phyloP scores from a whole-genome alignment of 2,797 vertebrate species.

The Glyptemys insculpta region DNA sequence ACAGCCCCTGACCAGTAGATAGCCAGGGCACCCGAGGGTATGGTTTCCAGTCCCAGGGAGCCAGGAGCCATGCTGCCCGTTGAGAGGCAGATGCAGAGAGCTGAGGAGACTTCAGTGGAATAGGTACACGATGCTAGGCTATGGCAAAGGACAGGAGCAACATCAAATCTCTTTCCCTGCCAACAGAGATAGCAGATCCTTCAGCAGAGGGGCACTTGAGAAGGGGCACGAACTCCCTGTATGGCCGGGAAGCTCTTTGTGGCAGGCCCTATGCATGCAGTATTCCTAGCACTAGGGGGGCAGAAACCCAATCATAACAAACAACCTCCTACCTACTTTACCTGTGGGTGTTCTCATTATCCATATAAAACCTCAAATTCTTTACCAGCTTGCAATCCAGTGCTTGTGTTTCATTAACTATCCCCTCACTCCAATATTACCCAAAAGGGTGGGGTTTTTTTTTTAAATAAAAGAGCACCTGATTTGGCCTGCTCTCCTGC shows the following conservation, averaged over 20 bases:
- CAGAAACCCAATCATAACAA: not conserved
- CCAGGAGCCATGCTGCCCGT: fast-evolving
- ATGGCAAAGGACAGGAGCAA: not conserved
- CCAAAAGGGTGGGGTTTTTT: not conserved
- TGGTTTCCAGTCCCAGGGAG: too few species aligned
- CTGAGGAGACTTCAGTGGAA: not conserved
- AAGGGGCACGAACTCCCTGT: not conserved
- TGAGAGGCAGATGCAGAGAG: not conserved
- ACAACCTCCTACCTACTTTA: not conserved
- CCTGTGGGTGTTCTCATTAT: not conserved
- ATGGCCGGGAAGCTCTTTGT: too few species aligned
- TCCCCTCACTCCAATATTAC: not conserved
- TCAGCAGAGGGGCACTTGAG: not conserved
- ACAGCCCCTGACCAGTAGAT: not conserved
- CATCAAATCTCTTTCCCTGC: not conserved
- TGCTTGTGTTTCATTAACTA: not conserved
- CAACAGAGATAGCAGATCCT: not conserved
- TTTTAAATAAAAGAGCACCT: too few species aligned
- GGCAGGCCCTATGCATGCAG: not conserved
- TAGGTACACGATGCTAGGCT: not conserved
- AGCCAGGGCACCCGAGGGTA: not conserved
- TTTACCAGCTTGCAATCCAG: not conserved
- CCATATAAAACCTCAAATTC: not conserved
- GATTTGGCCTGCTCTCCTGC: not conserved
- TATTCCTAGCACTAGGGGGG: too few species aligned